phyloP scores from a whole-genome alignment of 2,797 vertebrate genomes.

The Scleropages formosus region DNA sequence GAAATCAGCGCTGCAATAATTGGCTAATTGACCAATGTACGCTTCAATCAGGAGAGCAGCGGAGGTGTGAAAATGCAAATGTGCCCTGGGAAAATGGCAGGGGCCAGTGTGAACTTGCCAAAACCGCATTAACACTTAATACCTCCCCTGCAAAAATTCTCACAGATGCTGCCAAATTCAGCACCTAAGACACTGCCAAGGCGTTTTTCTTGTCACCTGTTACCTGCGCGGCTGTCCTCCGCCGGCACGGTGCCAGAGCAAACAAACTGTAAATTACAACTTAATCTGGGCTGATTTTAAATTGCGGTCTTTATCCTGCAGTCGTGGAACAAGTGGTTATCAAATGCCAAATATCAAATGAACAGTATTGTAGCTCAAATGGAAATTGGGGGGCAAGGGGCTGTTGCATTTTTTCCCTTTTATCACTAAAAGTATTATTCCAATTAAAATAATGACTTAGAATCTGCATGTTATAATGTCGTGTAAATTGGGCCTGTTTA shows the following conservation, averaged over 20 bases:
- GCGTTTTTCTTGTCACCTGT: not conserved
- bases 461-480: too few species aligned
- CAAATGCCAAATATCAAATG: not conserved
- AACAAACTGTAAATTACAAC: constrained; percentile 14
- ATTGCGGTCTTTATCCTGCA: constrained; percentile 4
- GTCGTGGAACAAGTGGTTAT: not conserved
- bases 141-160: not conserved
- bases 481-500: too few species aligned
- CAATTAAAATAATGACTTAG: too few species aligned
- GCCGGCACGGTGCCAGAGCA: constrained; percentile 2
- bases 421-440: constrained; percentile 4
- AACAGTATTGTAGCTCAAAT: not conserved
- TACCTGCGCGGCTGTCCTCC: constrained; percentile 9
- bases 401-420: not conserved
- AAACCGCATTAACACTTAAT: constrained; percentile 16
- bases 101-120: constrained; percentile 7
- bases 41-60: constrained; percentile 93
- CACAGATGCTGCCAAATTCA: not conserved
- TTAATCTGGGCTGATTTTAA: constrained; percentile 20
- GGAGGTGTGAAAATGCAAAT: constrained; percentile 89
- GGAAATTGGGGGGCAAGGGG: not conserved
- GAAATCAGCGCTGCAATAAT: constrained; percentile 87
- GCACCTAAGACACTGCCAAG: not conserved
- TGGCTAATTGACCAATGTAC: constrained; percentile 99
- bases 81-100: constrained; percentile 4